phyloP scores from a whole-genome alignment of 2,113 vertebrate genomes.

The Charina bottae region DNA sequence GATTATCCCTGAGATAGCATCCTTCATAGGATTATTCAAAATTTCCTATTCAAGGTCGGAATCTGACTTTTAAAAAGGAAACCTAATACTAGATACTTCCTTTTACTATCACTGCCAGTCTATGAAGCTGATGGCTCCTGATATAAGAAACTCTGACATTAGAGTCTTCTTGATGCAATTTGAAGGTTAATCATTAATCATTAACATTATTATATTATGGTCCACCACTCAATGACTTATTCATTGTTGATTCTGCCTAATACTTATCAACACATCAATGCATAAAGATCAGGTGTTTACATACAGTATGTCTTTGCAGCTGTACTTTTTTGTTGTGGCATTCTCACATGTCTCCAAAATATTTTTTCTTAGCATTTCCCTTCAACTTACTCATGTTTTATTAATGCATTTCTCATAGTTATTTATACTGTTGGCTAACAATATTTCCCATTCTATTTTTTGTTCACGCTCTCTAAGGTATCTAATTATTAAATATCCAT shows the following conservation, averaged over 20 bases:
- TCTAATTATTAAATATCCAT: conserved; percentile 16
- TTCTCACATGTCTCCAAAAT: background rate
- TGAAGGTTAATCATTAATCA: background rate
- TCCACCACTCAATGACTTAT: background rate
- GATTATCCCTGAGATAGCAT: background rate
- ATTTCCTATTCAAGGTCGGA: background rate
- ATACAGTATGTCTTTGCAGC: background rate
- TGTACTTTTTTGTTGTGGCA: background rate
- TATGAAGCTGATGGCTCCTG: background rate
- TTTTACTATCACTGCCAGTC: background rate
- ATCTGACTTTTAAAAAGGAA: background rate
- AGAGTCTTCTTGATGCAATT: background rate
- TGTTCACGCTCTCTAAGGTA: background rate
- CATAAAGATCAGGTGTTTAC: background rate
- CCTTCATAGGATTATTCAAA: background rate
- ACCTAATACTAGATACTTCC: background rate
- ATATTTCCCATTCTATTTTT: background rate
- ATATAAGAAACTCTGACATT: background rate
- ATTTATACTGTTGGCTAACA: conserved; percentile 10
- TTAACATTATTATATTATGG: background rate
- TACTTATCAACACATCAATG: background rate
- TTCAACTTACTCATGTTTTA: background rate
- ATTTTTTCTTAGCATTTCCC: background rate
- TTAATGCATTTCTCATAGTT: background rate
- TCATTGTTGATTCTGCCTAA: background rate